Evolutionary conservation across 2,888 invertebrate genomes (phyloP).

Genomic region (Iphiclides podalirius): DNA sequence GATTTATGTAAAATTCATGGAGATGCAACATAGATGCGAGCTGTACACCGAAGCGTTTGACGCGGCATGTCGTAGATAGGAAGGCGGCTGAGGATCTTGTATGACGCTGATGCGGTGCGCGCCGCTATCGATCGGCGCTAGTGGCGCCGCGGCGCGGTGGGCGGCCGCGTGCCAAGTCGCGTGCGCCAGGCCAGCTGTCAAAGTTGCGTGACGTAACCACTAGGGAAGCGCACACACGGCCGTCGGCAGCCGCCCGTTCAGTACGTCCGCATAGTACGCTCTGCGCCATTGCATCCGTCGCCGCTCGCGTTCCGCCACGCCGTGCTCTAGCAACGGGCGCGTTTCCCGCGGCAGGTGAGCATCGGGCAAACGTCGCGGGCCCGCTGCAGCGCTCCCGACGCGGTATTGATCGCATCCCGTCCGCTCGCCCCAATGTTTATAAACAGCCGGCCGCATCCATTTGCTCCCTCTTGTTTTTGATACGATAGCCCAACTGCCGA

Average conservation of each 20-base stretch:
- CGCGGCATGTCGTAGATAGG: not conserved
- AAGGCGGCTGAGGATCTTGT: conserved; percentile 23
- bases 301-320: conserved; percentile 45
- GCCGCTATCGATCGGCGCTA: conserved; percentile 45
- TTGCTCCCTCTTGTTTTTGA: conserved; percentile 63
- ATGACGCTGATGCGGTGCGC: conserved; percentile 18
- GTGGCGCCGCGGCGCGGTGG: conserved; percentile 50
- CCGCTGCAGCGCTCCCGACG: conserved; percentile 42
- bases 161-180: conserved; percentile 30
- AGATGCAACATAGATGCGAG: conserved; percentile 1
- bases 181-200: conserved; percentile 54
- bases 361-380: conserved; percentile 52
- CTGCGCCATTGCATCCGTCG: conserved; percentile 40
- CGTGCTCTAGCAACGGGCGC: conserved; percentile 34
- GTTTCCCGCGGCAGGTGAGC: conserved; percentile 57
- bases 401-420: conserved; percentile 62
- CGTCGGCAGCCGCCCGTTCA: conserved; percentile 57
- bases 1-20: conserved; percentile 2
- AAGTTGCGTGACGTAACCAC: conserved; percentile 61
- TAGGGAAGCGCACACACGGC: conserved; percentile 65
- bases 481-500: conserved; percentile 47
- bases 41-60: conserved; percentile 11
- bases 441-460: conserved; percentile 71
- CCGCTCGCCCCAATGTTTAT: conserved; percentile 69
- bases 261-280: conserved; percentile 52